These are phyloP conservation scores for Synaphobranchus kaupii DNA, from an alignment of 2,797 vertebrate species.

Conservation along the genomic window DNA sequence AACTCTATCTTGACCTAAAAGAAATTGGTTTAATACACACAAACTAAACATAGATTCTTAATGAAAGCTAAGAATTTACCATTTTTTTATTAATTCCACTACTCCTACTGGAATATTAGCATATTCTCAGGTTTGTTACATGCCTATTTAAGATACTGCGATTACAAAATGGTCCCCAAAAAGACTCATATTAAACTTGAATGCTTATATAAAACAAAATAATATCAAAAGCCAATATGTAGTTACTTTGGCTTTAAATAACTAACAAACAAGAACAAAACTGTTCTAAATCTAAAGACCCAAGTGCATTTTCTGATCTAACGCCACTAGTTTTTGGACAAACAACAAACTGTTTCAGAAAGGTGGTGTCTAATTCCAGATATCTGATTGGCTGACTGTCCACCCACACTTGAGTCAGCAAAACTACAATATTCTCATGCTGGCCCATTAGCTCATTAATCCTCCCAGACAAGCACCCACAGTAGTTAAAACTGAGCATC, in stretches of 20 bases:
- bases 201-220: not conserved
- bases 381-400: not conserved
- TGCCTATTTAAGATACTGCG: not conserved
- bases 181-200: not conserved
- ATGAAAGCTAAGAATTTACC: not conserved
- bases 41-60: not conserved
- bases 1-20: not conserved
- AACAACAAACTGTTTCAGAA: not conserved
- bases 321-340: not conserved
- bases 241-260: not conserved
- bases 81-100: not conserved
- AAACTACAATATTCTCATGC: not conserved
- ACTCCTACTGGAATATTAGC: not conserved
- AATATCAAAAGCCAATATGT: not conserved
- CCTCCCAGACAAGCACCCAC: conserved; percentile 10
- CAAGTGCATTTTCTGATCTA: conserved; percentile 5
- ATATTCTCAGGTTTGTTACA: not conserved
- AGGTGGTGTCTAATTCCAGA: conserved; percentile 1
- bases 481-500: conserved; percentile 14
- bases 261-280: conserved; percentile 5
- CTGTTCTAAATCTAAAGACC: not conserved
- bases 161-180: not conserved
- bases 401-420: conserved; percentile 11
- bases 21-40: not conserved
- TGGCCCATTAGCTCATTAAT: conserved; percentile 12